Evolutionary conservation across 2,888 invertebrate genomes (phyloP).

Genomic region (Timema cristinae): DNA sequence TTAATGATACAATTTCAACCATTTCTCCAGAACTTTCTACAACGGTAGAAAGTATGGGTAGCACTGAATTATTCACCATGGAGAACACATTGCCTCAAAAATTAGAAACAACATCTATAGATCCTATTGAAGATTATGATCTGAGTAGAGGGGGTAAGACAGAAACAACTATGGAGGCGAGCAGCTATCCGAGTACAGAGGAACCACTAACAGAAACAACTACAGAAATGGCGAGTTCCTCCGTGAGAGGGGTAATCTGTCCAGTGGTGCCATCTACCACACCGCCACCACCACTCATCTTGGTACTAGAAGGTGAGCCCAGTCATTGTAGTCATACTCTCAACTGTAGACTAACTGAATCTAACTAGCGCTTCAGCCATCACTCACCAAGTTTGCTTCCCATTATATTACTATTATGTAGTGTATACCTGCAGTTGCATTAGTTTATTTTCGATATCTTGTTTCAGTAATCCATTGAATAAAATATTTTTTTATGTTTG

Average conservation of each 20-base stretch:
- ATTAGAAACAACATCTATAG: slow-evolving; percentile 12
- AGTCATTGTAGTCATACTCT: slow-evolving; percentile 5
- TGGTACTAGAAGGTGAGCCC: slow-evolving; percentile 78
- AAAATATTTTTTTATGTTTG: too few species aligned
- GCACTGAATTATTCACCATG: too few species aligned
- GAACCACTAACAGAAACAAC: slow-evolving; percentile 24
- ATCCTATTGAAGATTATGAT: slow-evolving; percentile 15
- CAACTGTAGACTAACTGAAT: background rate
- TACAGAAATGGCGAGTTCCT: slow-evolving; percentile 34
- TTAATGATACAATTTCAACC: too few species aligned
- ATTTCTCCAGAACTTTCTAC: too few species aligned
- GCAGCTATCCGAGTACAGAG: slow-evolving; percentile 12
- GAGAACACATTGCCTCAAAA: too few species aligned
- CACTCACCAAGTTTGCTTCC: too few species aligned
- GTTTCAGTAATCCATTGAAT: too few species aligned
- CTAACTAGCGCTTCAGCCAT: background rate
- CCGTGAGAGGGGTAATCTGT: slow-evolving; percentile 39
- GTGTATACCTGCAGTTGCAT: too few species aligned
- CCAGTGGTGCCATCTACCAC: slow-evolving; percentile 49
- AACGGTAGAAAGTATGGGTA: too few species aligned
- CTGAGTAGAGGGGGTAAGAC: slow-evolving; percentile 30
- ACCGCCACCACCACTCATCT: slow-evolving; percentile 66
- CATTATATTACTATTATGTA: too few species aligned
- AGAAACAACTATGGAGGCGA: slow-evolving; percentile 16
- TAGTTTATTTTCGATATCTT: too few species aligned